Percentiles rank a stretch among this genome's conserved stretches.
phyloP scores from a whole-genome alignment of 2,797 vertebrate species.

The Bradypodion pumilum region DNA sequence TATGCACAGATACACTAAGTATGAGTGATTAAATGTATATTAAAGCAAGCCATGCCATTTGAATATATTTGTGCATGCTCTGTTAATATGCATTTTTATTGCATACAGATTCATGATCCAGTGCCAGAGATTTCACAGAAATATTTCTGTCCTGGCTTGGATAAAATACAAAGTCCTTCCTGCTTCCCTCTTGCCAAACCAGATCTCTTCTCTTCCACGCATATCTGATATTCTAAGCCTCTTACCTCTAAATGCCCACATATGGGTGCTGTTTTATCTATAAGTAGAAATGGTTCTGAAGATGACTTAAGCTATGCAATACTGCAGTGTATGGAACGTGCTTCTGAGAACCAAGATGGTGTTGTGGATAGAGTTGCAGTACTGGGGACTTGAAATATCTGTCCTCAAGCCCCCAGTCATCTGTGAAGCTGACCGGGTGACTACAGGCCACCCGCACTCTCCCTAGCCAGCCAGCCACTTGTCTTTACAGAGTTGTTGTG shows the following conservation, averaged over 20 bases:
- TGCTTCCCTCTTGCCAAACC: not conserved
- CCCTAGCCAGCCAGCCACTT: too few relatives aligned
- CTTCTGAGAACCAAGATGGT: too few relatives aligned
- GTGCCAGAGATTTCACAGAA: not conserved
- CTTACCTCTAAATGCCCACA: not conserved
- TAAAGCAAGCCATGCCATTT: slow-evolving; percentile 42
- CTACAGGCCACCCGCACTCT: too few relatives aligned
- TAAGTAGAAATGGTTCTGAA: not conserved
- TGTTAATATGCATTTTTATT: slow-evolving; percentile 8
- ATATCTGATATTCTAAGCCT: too few relatives aligned
- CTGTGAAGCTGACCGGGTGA: too few relatives aligned
- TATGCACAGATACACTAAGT: slow-evolving; percentile 12
- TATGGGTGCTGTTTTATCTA: not conserved
- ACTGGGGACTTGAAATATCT: too few relatives aligned
- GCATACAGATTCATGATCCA: not conserved
- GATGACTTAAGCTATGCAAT: not conserved
- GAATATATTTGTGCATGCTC: slow-evolving; percentile 21
- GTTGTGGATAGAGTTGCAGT: too few relatives aligned
- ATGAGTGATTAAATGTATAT: slow-evolving; percentile 49
- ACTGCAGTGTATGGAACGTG: not conserved
- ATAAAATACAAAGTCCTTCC: not conserved
- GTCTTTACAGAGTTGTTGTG: too few relatives aligned
- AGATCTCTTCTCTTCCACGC: not conserved
- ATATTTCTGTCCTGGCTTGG: not conserved
- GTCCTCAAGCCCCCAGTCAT: too few relatives aligned